A percentile compares a stretch with the other conserved stretches of the same genome.
Conservation (phyloP, 2,113 vertebrate species). For the Panthera uncia region DNA sequence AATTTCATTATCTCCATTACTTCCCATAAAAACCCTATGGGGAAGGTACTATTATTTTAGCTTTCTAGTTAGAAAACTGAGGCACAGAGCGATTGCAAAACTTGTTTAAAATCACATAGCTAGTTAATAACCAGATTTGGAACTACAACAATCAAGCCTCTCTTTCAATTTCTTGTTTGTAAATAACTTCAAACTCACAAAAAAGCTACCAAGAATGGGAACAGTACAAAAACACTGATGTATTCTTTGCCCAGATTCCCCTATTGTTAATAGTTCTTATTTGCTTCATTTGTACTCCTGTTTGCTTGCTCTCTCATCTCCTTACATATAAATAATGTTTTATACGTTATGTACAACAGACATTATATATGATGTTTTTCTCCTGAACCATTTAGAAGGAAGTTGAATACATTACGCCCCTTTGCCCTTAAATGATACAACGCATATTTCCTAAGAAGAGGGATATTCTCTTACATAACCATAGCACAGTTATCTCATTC, state of each 20-base stretch:
- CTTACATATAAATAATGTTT: neutral
- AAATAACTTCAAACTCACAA: constrained; percentile 11
- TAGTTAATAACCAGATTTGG: neutral
- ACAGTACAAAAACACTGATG: neutral
- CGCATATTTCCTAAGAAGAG: neutral
- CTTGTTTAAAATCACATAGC: neutral
- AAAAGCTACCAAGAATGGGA: neutral
- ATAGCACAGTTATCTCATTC: neutral
- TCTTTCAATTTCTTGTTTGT: neutral
- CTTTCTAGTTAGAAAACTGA: neutral
- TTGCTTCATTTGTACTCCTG: neutral
- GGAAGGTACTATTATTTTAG: neutral
- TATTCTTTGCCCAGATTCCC: neutral
- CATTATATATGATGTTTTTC: neutral
- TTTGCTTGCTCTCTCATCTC: neutral
- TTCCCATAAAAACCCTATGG: neutral
- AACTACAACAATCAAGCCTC: neutral
- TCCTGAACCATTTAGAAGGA: neutral
- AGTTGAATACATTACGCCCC: neutral
- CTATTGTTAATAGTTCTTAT: neutral
- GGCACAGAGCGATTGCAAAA: neutral
- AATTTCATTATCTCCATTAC: neutral
- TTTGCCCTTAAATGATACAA: constrained; percentile 48
- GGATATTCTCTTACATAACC: neutral
- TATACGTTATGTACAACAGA: neutral